phyloP scores from a whole-genome alignment of 2,797 vertebrate genomes.

The Bufotes viridis region DNA sequence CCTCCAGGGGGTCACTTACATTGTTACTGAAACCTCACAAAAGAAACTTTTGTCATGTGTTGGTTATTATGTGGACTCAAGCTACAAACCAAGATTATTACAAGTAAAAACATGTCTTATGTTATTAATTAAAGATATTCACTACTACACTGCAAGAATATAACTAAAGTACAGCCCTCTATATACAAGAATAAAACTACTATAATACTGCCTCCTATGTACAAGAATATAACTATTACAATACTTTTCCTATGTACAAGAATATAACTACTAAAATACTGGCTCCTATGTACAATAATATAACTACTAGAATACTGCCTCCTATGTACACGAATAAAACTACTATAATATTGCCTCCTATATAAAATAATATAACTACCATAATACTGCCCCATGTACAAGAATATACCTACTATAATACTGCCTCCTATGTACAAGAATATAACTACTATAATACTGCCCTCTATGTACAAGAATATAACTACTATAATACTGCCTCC shows the following conservation, averaged over 20 bases:
- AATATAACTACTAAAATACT: conserved; percentile 14
- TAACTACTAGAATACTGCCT: conserved; percentile 1
- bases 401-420: not conserved
- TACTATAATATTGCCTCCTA: conserved; percentile 4
- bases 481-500: not conserved
- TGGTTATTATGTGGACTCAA: not conserved
- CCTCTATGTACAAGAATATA: not conserved
- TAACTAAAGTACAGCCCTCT: not conserved
- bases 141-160: not conserved
- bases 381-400: not conserved
- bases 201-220: conserved; percentile 9
- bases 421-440: not conserved
- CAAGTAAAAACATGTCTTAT: not conserved
- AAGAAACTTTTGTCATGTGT: conserved; percentile 22
- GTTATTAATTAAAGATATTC: not conserved
- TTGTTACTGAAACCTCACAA: conserved; percentile 1
- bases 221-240: conserved; percentile 17
- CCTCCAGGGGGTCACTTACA: not conserved
- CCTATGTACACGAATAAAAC: conserved; percentile 3
- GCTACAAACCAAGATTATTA: not conserved
- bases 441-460: not conserved
- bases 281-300: not conserved
- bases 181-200: not conserved
- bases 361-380: not conserved
- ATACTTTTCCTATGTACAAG: not conserved